A percentile compares a stretch with the other conserved stretches of the same genome.
phyloP scores from a whole-genome alignment of 2,113 vertebrate genomes.

The Sturnus vulgaris region DNA sequence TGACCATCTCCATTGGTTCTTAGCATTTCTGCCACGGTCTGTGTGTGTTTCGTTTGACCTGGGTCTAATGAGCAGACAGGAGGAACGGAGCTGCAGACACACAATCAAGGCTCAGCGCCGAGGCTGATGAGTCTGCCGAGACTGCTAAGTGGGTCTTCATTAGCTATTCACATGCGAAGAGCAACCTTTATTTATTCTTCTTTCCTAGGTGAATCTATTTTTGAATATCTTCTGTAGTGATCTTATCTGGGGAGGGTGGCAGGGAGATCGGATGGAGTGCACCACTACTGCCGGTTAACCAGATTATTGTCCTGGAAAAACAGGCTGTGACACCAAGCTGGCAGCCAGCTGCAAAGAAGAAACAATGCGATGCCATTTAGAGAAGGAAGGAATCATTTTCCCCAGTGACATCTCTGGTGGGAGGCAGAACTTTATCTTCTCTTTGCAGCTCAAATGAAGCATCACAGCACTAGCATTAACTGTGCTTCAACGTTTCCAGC shows the following conservation, averaged over 20 bases:
- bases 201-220: conserved; percentile 32
- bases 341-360: not conserved
- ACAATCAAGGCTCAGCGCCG: conserved; percentile 45
- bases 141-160: conserved; percentile 53
- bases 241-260: not conserved
- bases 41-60: conserved; percentile 37
- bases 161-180: conserved; percentile 29
- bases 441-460: conserved; percentile 11
- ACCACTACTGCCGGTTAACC: not conserved
- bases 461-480: not conserved
- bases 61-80: conserved; percentile 20
- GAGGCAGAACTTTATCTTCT: conserved; percentile 43
- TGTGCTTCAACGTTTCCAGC: not conserved
- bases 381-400: conserved; percentile 34
- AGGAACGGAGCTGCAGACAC: conserved; percentile 23
- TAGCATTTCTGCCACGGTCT: not conserved
- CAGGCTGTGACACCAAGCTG: not conserved
- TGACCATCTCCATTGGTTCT: not conserved
- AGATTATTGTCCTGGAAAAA: not conserved
- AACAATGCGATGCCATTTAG: not conserved
- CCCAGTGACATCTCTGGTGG: not conserved
- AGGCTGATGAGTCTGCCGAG: conserved; percentile 52
- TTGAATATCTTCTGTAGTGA: not conserved
- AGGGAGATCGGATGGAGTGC: not conserved
- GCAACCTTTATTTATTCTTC: conserved; percentile 26